Conservation (phyloP, 2,797 vertebrate genomes). For the Trachops cirrhosus region DNA sequence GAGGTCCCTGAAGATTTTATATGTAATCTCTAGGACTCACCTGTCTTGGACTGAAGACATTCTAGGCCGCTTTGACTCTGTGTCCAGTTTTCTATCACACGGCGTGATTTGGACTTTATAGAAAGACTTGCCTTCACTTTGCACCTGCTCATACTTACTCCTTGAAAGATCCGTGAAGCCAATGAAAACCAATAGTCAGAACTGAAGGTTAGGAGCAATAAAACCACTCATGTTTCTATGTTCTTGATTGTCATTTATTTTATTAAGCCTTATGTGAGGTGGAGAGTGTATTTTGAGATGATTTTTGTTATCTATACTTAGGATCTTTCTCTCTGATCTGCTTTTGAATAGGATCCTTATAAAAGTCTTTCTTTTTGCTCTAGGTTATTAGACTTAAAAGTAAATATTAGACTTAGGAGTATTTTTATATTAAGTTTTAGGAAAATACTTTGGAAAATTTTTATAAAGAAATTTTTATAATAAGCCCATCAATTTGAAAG, state of each 20-base stretch:
- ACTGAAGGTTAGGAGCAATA: background rate
- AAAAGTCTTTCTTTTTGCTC: conserved; percentile 15
- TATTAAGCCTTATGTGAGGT: background rate
- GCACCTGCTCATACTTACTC: background rate
- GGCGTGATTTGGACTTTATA: background rate
- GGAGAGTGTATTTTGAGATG: background rate
- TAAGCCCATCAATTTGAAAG: background rate
- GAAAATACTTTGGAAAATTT: background rate
- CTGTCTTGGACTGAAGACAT: background rate
- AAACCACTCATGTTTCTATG: background rate
- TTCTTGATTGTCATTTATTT: background rate
- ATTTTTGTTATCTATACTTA: background rate
- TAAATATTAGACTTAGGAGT: background rate
- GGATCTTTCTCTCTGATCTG: background rate
- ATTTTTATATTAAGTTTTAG: conserved; percentile 17
- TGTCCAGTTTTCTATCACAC: background rate
- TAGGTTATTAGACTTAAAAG: background rate
- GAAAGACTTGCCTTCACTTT: background rate
- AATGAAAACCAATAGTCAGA: background rate
- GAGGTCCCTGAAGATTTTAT: background rate
- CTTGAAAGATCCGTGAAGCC: background rate
- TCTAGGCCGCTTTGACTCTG: background rate
- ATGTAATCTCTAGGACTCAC: background rate
- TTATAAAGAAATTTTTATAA: conserved; percentile 19
- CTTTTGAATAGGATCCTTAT: conserved; percentile 14